Evolutionary conservation across 2,113 vertebrate genomes (phyloP), one percentile per base, ranked within the genome.

Genomic region (Muscicapa adusta): DNA sequence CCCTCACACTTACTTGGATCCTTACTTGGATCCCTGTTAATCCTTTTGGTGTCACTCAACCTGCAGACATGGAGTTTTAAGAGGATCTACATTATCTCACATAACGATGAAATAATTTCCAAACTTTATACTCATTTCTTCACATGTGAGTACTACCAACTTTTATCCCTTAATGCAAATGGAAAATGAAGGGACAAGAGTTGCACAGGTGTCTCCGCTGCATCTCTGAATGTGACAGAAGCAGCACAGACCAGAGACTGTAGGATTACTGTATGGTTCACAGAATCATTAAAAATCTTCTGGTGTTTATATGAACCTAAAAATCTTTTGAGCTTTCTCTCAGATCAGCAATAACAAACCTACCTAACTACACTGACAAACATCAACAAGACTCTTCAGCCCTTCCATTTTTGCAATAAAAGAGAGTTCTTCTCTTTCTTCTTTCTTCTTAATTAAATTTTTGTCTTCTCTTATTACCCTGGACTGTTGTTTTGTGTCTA

Each of bases 381-480:
- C 72, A 92, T 62, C 67, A 85, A 56, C 45, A 80, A 48, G 67
- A 22, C 29, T 88, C 25, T 75, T 94, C 83, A 79, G 57, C 60
- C 60, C 75, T 89, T 91, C 50, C 38, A 47, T 63, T 93, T 91
- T 61, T 81, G 36, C 51, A 94, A 81, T 78, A 94, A 89, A 94
- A 81, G 25, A 65, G 24, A 72, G 34, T 47, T 56, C 18, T 88
- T 85, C 42, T 56, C 34, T 62, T 78, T 56, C 38, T 54, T 71
- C 38, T 38, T 38, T 38, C 54, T 89, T 94, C 71, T 88, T 86
- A 92, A 93, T 85, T 91, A 85, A 80, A 62, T 84, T 72, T 84
- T 93, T 88, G 56, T 91, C 71, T 93, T 93, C 57, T 81, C 13
- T 85, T 96, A 86, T 84, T 89, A 94, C 43, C 33, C 33, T 84